Evolutionary conservation across 2,888 invertebrate species (phyloP), one percentile per base, ranked within the genome.

Genomic region (Portevinia maculata): DNA sequence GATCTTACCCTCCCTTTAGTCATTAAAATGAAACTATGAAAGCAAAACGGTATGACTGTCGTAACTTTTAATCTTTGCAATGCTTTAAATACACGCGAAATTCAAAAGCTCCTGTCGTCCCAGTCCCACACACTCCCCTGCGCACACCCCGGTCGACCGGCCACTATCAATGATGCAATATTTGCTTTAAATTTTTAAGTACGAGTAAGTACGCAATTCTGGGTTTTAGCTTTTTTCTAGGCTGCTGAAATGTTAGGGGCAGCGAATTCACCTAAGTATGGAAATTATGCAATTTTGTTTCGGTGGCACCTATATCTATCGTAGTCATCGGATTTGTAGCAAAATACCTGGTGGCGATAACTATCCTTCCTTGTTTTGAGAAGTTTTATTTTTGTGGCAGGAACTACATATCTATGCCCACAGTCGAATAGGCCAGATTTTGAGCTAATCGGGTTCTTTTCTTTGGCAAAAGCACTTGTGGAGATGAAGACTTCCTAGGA

Each of bases 21-120:
- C 76, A 83, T 76, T 76, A 76, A 76, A 83, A 34, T 83, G 65
- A 60, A 81, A 76, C 76, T 76, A 71, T 81, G 75, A 70, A 76
- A 60, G 34, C 59, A 67, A 75, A 67, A 67, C 65, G 48, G 76
- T 65, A 83, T 37, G 76, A 55, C 28, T 24, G 71, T 76, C 81
- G 70, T 83, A 70, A 71, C 71, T 53, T 83, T 76, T 83, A 76
- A 76, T 83, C 70, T 60, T 11, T 13, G 15, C 59, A 34, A 7
- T 39, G 65, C n/a, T 70, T 57, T 24, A 59, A 76, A 57, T 41
- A 64, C 57, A 62, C 55, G 67, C 69, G 59, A 32, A 52, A 57
- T 41, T 70, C 62, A 52, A 50, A 24, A 59, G 62, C 15, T 21
- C 37, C 28, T 46, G 15, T 60, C 3, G 32, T 48, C 28, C 15